Evolutionary conservation across 2,888 invertebrate species (phyloP), one percentile per base, ranked within the genome.

Genomic region (Opisthograptis luteolata): DNA sequence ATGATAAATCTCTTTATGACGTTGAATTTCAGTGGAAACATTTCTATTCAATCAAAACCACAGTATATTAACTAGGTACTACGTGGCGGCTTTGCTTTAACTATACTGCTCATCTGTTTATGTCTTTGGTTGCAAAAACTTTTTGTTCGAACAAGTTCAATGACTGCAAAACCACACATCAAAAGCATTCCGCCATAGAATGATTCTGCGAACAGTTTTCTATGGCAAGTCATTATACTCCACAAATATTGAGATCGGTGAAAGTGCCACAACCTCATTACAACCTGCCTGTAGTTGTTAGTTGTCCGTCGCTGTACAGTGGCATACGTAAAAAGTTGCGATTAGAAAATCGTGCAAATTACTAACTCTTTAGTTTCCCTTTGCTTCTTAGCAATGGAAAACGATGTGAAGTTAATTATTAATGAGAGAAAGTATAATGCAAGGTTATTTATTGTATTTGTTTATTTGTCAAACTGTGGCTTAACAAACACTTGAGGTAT

Each of bases 191-290:
- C n/a, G 10, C 10, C 35, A 25, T 17, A 32, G 39, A 39, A 36
- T 32, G 20, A 55, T 58, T 58, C 59, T 42, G 25, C 49, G 42
- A 52, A 50, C 55, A 42, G 46, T 51, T 58, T 57, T 60, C 57
- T 57, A 60, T 56, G 60, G 58, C 60, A 60, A 57, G 64, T 67
- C 74, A 72, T 73, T 75, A n/a, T n/a, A 72, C 67, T 69, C 68
- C 53, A 64, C 69, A 71, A 73, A 71, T 70, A 73, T 74, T 58
- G 70, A 76, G 67, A 65, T 54, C 64, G 70, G 75, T 75, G 75
- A 79, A 79, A 79, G 77, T 70, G 55, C 50, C 56, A 30, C 43
- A 27, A 52, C 52, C 56, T 64, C 61, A 61, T 57, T 57, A 60
- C 48, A 20, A 13, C 19, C 12, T 35, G 30, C 31, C 34, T 22